Evolutionary conservation across 2,113 vertebrate genomes (phyloP).

Genomic region (Grammomys dolichurus): DNA sequence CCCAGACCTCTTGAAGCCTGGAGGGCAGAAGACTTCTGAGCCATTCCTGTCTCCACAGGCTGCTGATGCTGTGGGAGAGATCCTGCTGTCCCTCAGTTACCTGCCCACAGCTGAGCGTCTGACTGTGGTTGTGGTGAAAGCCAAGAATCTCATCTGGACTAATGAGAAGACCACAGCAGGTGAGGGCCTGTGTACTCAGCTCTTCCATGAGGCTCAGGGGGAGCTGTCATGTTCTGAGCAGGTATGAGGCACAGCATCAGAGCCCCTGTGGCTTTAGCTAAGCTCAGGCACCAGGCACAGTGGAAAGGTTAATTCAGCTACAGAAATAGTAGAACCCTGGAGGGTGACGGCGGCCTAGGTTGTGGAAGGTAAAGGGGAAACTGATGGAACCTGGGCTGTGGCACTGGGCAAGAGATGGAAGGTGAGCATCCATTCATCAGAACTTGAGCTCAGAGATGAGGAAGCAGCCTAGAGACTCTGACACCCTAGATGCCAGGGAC

Average conservation of each 20-base stretch:
- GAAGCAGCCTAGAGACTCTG: not conserved
- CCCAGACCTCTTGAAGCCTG: not conserved
- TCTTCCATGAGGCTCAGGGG: not conserved
- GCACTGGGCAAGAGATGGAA: not conserved
- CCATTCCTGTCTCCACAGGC: slow-evolving; percentile 85
- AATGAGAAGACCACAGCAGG: slow-evolving; percentile 94
- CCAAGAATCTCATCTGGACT: slow-evolving; percentile 96
- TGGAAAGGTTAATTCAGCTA: not conserved
- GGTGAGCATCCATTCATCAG: not conserved
- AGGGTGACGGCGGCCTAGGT: not conserved
- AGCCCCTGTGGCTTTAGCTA: not conserved
- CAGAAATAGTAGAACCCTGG: not conserved
- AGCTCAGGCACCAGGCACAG: not conserved
- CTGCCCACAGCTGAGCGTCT: slow-evolving; percentile 97
- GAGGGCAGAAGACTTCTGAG: accelerated
- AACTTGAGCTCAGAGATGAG: not conserved
- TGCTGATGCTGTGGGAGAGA: slow-evolving; percentile 95
- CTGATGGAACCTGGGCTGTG: not conserved
- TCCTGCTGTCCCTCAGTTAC: slow-evolving; percentile 97
- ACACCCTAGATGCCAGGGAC: not conserved
- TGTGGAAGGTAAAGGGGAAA: no score
- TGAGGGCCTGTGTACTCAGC: slow-evolving; percentile 73
- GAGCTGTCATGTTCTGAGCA: not conserved
- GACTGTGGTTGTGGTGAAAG: slow-evolving; percentile 98
- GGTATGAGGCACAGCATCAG: not conserved